phyloP scores from a whole-genome alignment of 2,888 invertebrate genomes.

The Xestobium rufovillosum region DNA sequence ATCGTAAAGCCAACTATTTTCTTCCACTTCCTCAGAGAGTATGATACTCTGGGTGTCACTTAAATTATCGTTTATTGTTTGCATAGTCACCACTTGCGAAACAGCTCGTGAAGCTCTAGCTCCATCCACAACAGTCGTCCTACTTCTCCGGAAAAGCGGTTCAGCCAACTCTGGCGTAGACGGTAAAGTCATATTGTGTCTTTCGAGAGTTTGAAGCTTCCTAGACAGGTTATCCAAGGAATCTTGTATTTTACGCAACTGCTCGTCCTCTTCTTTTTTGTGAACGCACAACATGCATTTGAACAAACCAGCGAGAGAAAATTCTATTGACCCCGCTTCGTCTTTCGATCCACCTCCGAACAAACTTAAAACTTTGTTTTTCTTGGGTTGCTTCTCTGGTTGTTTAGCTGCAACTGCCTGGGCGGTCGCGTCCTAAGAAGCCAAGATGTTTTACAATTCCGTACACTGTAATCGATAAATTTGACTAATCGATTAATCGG shows the following conservation, averaged over 20 bases:
- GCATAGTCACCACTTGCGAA: background rate
- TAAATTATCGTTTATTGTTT: background rate
- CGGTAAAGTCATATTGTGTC: too few relatives aligned
- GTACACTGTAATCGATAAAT: too few relatives aligned
- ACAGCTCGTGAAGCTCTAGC: constrained; percentile 22
- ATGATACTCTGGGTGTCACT: too few relatives aligned
- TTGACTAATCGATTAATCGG: too few relatives aligned
- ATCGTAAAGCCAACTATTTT: constrained; percentile 60
- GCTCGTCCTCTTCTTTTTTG: constrained; percentile 41
- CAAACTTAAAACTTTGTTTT: constrained; percentile 40
- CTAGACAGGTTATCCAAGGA: constrained; percentile 42
- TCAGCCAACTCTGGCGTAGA: constrained; percentile 9
- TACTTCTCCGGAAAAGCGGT: constrained; percentile 37
- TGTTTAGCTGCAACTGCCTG: constrained; percentile 8
- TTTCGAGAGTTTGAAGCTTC: constrained; percentile 44
- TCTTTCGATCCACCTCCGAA: constrained; percentile 31
- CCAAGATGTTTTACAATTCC: too few relatives aligned
- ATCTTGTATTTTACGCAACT: constrained; percentile 36
- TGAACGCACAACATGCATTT: constrained; percentile 49
- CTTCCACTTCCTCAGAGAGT: constrained; percentile 27
- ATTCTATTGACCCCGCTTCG: constrained; percentile 46
- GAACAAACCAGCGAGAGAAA: constrained; percentile 49
- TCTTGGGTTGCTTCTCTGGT: constrained; percentile 76
- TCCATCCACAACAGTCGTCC: constrained; percentile 25
- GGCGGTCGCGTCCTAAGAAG: background rate